Percentiles rank a stretch among this genome's conserved stretches.
Conservation (phyloP, 2,888 invertebrate genomes). For the Trypoxylon attenuatum region DNA sequence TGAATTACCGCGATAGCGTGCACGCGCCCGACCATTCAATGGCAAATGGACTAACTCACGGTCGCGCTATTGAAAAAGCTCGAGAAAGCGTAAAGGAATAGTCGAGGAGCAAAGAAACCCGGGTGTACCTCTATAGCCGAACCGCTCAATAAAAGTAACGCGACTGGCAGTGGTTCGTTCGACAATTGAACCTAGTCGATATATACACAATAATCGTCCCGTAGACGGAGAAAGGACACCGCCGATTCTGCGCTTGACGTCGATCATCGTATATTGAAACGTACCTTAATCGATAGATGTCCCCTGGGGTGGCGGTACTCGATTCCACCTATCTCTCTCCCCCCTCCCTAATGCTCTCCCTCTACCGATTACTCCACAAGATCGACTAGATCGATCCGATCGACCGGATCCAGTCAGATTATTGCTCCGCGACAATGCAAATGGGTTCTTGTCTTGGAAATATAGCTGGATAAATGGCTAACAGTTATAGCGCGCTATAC, state of each 20-base stretch:
- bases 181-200: constrained; percentile 6
- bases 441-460: constrained; percentile 32
- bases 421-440: constrained; percentile 41
- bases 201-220: background rate
- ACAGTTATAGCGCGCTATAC: constrained; percentile 13
- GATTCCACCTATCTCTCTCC: constrained; percentile 13
- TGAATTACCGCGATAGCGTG: too few species aligned
- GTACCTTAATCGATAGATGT: constrained; percentile 43
- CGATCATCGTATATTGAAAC: constrained; percentile 31
- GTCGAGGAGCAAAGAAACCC: background rate
- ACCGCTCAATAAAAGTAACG: background rate
- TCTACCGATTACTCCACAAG: background rate
- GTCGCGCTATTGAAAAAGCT: too few species aligned
- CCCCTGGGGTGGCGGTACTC: constrained; percentile 17
- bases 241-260: constrained; percentile 19
- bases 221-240: background rate
- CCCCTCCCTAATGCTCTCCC: background rate
- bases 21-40: too few species aligned
- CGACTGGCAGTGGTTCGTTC: background rate
- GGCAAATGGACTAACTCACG: too few species aligned
- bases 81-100: too few species aligned
- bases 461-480: constrained; percentile 29
- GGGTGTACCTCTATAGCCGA: background rate
- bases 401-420: constrained; percentile 30
- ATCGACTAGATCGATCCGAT: constrained; percentile 32